Conservation (phyloP, 35 echinoderm and acorn worm species). For the Ophioderma brevispina region DNA sequence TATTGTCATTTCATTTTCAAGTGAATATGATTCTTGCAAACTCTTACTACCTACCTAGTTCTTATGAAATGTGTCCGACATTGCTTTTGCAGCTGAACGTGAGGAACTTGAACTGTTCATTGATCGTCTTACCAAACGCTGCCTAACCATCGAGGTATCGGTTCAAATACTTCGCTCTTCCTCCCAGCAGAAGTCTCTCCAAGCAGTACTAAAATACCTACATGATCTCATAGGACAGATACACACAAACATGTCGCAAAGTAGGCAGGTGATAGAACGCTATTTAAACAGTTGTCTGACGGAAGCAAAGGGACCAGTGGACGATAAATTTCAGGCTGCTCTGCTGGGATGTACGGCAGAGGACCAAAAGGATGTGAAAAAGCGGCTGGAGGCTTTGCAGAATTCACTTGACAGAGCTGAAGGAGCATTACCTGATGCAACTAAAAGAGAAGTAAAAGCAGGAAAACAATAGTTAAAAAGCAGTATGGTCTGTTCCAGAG, state of each 20-base stretch:
- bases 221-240: constrained; percentile 35
- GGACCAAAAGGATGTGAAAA: constrained; percentile 83
- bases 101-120: constrained; percentile 75
- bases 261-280: constrained; percentile 4
- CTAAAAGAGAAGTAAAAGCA: too few species aligned
- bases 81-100: constrained; percentile 75
- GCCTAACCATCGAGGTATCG: constrained; percentile 65
- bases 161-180: constrained; percentile 59
- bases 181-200: constrained; percentile 62
- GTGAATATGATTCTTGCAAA: too few species aligned
- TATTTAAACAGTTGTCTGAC: constrained; percentile 84
- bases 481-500: too few species aligned
- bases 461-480: too few species aligned
- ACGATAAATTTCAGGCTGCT: constrained; percentile 68
- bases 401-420: constrained; percentile 17
- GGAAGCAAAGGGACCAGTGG: constrained; percentile 57
- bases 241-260: constrained; percentile 23
- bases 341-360: constrained; percentile 85
- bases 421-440: too few species aligned
- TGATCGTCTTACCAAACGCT: constrained; percentile 69
- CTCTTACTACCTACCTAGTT: too few species aligned
- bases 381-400: constrained; percentile 47
- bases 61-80: too few species aligned
- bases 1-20: too few species aligned
- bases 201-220: constrained; percentile 44